These are phyloP conservation scores for Hylia prasina DNA, from an alignment of 2,113 vertebrate species.

Conservation along the genomic window DNA sequence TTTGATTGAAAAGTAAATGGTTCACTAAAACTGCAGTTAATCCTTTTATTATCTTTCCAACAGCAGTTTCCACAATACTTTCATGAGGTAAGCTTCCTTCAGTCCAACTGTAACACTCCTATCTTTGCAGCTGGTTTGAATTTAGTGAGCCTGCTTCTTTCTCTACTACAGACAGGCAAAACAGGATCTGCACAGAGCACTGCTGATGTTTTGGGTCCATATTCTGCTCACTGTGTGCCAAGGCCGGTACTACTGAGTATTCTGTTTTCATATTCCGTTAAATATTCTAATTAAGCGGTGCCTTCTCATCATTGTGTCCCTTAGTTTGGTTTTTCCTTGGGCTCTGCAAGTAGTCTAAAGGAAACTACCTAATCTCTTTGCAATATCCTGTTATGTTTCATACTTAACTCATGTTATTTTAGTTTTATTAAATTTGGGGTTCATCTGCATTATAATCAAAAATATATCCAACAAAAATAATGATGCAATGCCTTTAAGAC, in stretches of 20 bases:
- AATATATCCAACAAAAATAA: slow-evolving; percentile 86
- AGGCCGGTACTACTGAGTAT: neutral
- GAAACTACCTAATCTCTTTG: slow-evolving; percentile 93
- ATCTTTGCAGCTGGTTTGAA: slow-evolving; percentile 80
- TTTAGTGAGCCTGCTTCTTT: slow-evolving; percentile 70
- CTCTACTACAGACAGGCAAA: slow-evolving; percentile 37
- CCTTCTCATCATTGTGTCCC: slow-evolving; percentile 25
- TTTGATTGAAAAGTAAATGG: slow-evolving; percentile 89
- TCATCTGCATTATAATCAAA: slow-evolving; percentile 92
- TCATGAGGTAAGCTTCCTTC: slow-evolving; percentile 80
- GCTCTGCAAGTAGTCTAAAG: slow-evolving; percentile 77
- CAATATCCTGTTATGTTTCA: slow-evolving; percentile 99
- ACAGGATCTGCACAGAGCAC: slow-evolving; percentile 14
- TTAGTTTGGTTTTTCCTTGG: slow-evolving; percentile 45
- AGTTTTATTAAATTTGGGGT: slow-evolving; percentile 90
- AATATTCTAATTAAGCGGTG: slow-evolving; percentile 52
- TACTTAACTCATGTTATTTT: slow-evolving; percentile 90
- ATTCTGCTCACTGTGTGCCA: slow-evolving; percentile 17
- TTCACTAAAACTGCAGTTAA: slow-evolving; percentile 86
- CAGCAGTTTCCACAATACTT: slow-evolving; percentile 84
- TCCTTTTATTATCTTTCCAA: slow-evolving; percentile 94
- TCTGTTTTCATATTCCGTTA: slow-evolving; percentile 15
- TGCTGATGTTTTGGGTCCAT: neutral
- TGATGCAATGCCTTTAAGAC: slow-evolving; percentile 80
- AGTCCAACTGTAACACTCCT: slow-evolving; percentile 82